These are phyloP conservation scores for Hypselothyrea guttata DNA, from an alignment of 2,888 invertebrate genomes.

Conservation along the genomic window DNA sequence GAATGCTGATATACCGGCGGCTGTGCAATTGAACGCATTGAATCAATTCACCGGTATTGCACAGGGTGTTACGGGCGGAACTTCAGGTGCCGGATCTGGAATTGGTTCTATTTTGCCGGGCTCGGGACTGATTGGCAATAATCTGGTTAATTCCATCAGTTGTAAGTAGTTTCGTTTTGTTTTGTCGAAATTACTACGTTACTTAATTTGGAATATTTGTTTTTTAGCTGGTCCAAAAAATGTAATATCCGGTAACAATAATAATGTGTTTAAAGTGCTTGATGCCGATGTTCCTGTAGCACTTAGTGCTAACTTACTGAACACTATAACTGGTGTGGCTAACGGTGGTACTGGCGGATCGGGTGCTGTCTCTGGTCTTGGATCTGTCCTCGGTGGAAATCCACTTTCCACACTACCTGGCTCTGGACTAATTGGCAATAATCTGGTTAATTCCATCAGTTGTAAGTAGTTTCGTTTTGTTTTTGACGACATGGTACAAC, in stretches of 20 bases:
- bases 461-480: conserved; percentile 4
- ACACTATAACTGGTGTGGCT: conserved; percentile 5
- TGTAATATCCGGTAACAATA: conserved; percentile 18
- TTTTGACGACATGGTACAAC: too few relatives aligned
- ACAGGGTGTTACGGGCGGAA: conserved; percentile 5
- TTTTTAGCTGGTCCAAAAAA: neutral
- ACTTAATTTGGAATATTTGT: neutral
- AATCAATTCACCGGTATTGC: conserved; percentile 9
- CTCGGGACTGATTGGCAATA: neutral
- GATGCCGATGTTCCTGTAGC: conserved; percentile 3
- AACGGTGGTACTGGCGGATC: conserved; percentile 7
- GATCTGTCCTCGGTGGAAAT: neutral
- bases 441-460: conserved; percentile 8
- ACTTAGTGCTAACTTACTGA: too few relatives aligned
- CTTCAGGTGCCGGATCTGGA: conserved; percentile 7
- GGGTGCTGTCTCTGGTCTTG: conserved; percentile 2
- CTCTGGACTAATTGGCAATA: conserved; percentile 1
- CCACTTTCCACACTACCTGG: neutral
- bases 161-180: conserved; percentile 5
- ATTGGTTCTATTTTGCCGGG: neutral
- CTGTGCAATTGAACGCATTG: too few relatives aligned
- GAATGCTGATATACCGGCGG: neutral
- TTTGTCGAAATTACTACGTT: too few relatives aligned
- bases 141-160: conserved; percentile 8
- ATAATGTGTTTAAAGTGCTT: conserved; percentile 11